Evolutionary conservation across 2,888 invertebrate genomes (phyloP), one percentile per base, ranked within the genome.

Genomic region (Spilosoma lubricipeda): DNA sequence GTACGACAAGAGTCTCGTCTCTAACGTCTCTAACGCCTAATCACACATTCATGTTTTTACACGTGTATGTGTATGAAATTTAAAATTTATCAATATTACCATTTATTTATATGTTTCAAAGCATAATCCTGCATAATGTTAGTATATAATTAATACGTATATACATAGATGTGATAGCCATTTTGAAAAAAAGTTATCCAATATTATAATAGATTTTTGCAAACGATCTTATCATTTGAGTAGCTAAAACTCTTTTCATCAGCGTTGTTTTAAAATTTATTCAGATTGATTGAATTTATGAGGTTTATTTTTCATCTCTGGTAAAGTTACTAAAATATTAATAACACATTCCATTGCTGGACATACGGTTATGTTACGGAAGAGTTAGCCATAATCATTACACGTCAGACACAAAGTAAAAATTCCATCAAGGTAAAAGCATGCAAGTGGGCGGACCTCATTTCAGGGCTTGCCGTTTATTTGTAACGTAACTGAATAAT

Each of bases 381-480:
- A 69, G 73, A 69, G 69, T 73, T 69, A 73, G 69, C 52, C 27
- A 69, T 73, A 52, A 65, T 56, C 69, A 73, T 73, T 69, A 73
- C 48, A 65, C 27, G 69, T 69, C 63, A n/a, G 64, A 59, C 30
- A 56, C 52, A 36, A 59, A 67, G 45, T 39, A 68, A 63, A 68
- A 33, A 63, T 72, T 63, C 72, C 72, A 73, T 73, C 72, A 63
- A 33, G 63, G 42, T 72, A 67, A 72, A 36, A 69, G 45, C 33
- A 45, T 42, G 42, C 42, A 67, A 72, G 52, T 68, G 68, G 68
- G 52, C 36, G 20, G 18, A 39, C 30, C n/a, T 33, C 63, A 36
- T 68, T 68, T 68, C 23, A 20, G 63, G 63, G 63, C n/a, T n/a
- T 45, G 63, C 36, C 45, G n/a, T 45, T 59, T 63, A 63, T 59